A percentile compares a stretch with the other conserved stretches of the same genome.
Conservation (phyloP, 2,888 invertebrate genomes). For the Luperina testacea region DNA sequence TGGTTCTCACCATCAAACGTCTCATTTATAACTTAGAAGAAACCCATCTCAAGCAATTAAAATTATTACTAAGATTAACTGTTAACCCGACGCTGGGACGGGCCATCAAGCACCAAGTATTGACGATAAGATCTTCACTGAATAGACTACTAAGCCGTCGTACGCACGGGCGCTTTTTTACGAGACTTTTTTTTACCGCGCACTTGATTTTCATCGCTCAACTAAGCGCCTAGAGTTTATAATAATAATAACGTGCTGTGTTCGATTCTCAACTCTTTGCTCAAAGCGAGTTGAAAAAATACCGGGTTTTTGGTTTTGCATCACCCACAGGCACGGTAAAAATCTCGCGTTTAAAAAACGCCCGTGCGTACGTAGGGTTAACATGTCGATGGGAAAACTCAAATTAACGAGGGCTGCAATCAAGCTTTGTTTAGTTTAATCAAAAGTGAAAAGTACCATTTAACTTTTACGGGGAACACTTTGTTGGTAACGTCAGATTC, state of each 20-base stretch:
- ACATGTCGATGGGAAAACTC: slow-evolving; percentile 79
- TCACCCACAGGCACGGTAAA: not conserved
- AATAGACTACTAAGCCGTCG: slow-evolving; percentile 73
- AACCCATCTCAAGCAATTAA: slow-evolving; percentile 39
- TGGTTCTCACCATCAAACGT: too few relatives aligned
- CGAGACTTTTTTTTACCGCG: too few relatives aligned
- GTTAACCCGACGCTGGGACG: slow-evolving; percentile 49
- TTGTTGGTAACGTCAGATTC: slow-evolving; percentile 24
- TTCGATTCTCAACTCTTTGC: not conserved
- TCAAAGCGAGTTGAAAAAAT: too few relatives aligned
- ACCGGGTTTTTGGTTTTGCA: not conserved
- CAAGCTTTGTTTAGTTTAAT: slow-evolving; percentile 80
- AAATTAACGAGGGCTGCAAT: slow-evolving; percentile 79
- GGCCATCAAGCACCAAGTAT: slow-evolving; percentile 60
- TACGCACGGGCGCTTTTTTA: not conserved
- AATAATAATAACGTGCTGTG: not conserved
- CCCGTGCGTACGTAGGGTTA: slow-evolving; percentile 52
- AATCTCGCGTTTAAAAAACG: not conserved
- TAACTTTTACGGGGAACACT: slow-evolving; percentile 75
- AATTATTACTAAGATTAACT: slow-evolving; percentile 63
- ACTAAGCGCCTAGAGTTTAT: too few relatives aligned
- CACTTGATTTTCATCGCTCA: not conserved
- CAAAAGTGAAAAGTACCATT: slow-evolving; percentile 81
- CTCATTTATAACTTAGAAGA: slow-evolving; percentile 36
- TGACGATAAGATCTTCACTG: slow-evolving; percentile 63